Evolutionary conservation across 1,140 invertebrate genomes (phyloP), one percentile per base, ranked within the genome.

Genomic region (Lordiphosa collinella): DNA sequence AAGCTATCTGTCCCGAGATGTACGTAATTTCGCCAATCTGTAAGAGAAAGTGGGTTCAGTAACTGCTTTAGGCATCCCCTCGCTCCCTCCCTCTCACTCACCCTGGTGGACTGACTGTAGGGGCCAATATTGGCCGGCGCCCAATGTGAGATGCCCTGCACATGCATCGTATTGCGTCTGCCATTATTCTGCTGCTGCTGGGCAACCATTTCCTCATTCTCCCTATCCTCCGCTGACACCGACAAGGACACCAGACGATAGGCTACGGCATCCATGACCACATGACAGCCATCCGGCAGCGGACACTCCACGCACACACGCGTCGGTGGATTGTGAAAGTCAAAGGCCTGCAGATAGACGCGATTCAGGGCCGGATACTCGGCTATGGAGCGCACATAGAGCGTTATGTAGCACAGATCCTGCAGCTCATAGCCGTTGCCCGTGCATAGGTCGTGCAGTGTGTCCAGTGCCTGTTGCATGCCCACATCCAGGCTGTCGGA

Each of bases 71-170:
- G n/a, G n/a, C n/a, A n/a, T n/a, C n/a, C n/a, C n/a, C n/a, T n/a
- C n/a, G n/a, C n/a, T n/a, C n/a, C n/a, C n/a, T n/a, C n/a, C n/a
- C n/a, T n/a, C n/a, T n/a, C n/a, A 6, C 63, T 86, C 62, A 88
- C 95, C 90, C 93, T 93, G 55, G 95, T 92, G 16, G 95, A 95
- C 91, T 99, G 97, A 87, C 96, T 98, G 89, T 98, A 99, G 25
- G 97, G 97, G 10, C 97, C 97, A 69, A 99, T 98, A 86, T 97
- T 98, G 36, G 96, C 96, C 4, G 97, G 96, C 3, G 97, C 96
- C 97, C 97, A 98, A 90, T 98, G 96, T 14, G 96, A 98, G 55
- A 98, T 93, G 44, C 96, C 94, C 89, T 98, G 97, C 18, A 98
- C 96, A 89, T 98, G 96, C 94, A 98, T 95, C 7, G 94, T 95